Base-by-base conservation (phyloP, 2,888 invertebrate genomes). In the Acleris sparsana region DNA sequence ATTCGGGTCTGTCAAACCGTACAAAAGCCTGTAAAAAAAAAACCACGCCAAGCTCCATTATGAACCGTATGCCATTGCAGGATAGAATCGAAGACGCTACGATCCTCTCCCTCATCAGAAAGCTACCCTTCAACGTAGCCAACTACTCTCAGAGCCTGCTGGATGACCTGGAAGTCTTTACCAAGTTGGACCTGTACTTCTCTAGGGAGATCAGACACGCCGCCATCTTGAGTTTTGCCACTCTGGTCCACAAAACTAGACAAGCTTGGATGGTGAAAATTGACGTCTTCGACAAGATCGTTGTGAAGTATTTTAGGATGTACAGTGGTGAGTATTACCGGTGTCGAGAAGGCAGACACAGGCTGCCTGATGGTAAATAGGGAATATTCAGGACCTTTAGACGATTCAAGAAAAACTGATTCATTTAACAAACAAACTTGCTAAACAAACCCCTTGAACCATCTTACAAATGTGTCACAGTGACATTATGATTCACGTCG, bases 81-180 rank as follows among this genome's bases (percentile, higher is more conserved):
- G 93, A 85, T 18, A 89, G 87, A 71, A 75, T 95, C 0, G 95
- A 95, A 74, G 94, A 95, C 25, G 93, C 95, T 2, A 94, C 94
- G 0, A 93, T 95, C 0, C 92, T 95, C 5, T 94, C 95, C 48
- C 85, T 96, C 44, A 89, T 96, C 25, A 93, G 95, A 0, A 95
- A 95, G 49, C 89, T 96, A 59, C 96, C 96, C 0, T 96, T 95
- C 84, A 95, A 95, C 80, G 93, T 95, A 39, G 94, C 95, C 13
- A 94, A 94, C 29, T 85, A 86, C 63, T 86, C 84, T 62, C 88
- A 89, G 63, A 81, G 85, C 16, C 80, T 94, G 2, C 88, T 95
- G 0, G 93, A 93, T 49, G 94, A 93, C 63, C 84, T 95, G 78
- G 95, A 95, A 74, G 85, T 85, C 0, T 82, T 92, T 66, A 88